Conservation (phyloP, 1,140 invertebrate species). For the Callitettix versicolor region DNA sequence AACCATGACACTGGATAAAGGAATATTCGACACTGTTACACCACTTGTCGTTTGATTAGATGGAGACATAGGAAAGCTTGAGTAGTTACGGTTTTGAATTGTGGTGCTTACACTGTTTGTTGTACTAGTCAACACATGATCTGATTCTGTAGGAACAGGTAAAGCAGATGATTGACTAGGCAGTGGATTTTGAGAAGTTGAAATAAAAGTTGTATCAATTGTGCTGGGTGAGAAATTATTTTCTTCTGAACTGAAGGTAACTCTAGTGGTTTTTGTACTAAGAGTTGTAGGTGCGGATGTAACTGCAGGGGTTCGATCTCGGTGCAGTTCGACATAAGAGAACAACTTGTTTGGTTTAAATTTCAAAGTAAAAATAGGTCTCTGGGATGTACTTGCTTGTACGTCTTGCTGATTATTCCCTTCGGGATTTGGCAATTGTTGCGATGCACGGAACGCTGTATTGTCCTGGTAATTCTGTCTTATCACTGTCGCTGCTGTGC, state of each 20-base stretch:
- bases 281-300: not conserved
- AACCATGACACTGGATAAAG: too few species aligned
- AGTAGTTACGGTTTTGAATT: not conserved
- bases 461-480: not conserved
- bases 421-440: too few species aligned
- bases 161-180: too few species aligned
- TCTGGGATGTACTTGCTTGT: not conserved
- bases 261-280: too few species aligned
- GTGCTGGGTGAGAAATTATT: too few species aligned
- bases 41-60: not conserved
- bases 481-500: not conserved
- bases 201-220: too few species aligned
- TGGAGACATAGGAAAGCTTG: not conserved
- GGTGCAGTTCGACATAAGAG: conserved; percentile 19
- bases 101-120: not conserved
- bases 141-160: too few species aligned
- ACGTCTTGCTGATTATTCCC: too few species aligned
- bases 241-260: too few species aligned
- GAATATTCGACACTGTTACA: too few species aligned
- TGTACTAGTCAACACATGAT: not conserved
- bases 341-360: conserved; percentile 18
- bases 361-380: conserved; percentile 20
- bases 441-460: too few species aligned
- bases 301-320: conserved; percentile 12
- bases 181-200: too few species aligned